Percentiles rank a stretch among this genome's conserved stretches.
Conservation (phyloP, 2,797 vertebrate species). For the Buceros bicornis region DNA sequence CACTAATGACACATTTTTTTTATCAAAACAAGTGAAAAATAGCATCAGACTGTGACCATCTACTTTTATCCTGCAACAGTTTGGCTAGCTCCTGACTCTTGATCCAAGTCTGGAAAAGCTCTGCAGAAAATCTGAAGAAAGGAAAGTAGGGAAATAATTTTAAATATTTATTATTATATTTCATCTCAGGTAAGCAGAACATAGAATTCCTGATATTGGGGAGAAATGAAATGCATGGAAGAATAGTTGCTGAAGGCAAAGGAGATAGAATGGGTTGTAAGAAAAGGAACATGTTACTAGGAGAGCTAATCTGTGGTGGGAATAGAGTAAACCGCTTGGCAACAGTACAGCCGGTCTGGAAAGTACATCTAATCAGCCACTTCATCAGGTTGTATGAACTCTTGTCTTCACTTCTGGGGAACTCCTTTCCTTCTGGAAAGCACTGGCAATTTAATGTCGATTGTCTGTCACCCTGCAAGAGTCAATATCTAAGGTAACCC, state of each 20-base stretch:
- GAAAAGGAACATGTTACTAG: not conserved
- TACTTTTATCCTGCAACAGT: not conserved
- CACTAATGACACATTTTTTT: not conserved
- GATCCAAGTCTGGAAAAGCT: not conserved
- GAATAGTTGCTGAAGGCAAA: not conserved
- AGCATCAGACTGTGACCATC: not conserved
- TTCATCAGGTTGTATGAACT: not conserved
- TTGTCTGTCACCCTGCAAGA: not conserved
- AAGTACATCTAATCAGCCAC: not conserved
- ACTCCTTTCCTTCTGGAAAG: not conserved
- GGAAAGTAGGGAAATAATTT: fast-evolving
- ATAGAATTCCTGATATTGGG: not conserved
- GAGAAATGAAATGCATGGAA: not conserved
- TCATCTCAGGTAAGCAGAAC: not conserved
- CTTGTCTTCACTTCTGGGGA: not conserved
- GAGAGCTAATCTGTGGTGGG: not conserved
- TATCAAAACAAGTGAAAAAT: not conserved
- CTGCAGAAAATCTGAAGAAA: not conserved
- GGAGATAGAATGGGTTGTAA: not conserved
- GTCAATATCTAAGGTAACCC: fast-evolving
- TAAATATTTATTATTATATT: not conserved
- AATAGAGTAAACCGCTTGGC: not conserved
- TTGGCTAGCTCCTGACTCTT: not conserved
- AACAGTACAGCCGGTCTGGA: not conserved
- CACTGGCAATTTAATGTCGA: not conserved